Evolutionary conservation across 2,113 vertebrate genomes (phyloP).

Genomic region (Podocnemis expansa): DNA sequence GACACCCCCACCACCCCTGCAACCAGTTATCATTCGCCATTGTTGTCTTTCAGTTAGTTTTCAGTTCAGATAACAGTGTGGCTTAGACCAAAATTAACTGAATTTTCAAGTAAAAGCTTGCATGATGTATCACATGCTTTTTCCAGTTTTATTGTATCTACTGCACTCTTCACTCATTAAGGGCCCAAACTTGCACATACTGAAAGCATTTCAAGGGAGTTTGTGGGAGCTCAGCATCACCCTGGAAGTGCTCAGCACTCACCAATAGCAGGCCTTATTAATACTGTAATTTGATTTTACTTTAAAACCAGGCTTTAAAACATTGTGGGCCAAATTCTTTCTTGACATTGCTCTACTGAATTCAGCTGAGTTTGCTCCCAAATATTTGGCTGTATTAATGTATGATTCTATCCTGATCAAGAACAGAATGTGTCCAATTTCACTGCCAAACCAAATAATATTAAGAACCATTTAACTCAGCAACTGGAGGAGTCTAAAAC

Average conservation of each 20-base stretch:
- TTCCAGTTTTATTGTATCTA: not conserved
- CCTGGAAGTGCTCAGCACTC: not conserved
- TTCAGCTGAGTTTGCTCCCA: conserved; percentile 13
- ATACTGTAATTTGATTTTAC: not conserved
- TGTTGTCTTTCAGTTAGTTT: not conserved
- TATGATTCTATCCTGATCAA: not conserved
- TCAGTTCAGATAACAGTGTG: not conserved
- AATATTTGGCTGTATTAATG: not conserved
- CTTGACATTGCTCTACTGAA: not conserved
- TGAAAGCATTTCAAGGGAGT: conserved; percentile 4
- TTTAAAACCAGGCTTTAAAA: conserved; percentile 3
- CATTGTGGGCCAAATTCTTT: not conserved
- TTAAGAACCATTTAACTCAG: not conserved
- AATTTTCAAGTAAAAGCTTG: not conserved
- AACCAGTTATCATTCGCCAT: not conserved
- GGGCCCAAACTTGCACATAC: not conserved
- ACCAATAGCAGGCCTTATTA: not conserved
- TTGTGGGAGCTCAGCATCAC: not conserved
- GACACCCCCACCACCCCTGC: not conserved
- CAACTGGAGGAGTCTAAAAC: not conserved
- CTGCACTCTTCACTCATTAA: not conserved
- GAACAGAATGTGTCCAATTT: not conserved
- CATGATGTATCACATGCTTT: not conserved
- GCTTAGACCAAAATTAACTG: not conserved
- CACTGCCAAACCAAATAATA: not conserved